Evolutionary conservation across 2,113 vertebrate genomes (phyloP), one percentile per base, ranked within the genome.

Genomic region (Agelaius tricolor): DNA sequence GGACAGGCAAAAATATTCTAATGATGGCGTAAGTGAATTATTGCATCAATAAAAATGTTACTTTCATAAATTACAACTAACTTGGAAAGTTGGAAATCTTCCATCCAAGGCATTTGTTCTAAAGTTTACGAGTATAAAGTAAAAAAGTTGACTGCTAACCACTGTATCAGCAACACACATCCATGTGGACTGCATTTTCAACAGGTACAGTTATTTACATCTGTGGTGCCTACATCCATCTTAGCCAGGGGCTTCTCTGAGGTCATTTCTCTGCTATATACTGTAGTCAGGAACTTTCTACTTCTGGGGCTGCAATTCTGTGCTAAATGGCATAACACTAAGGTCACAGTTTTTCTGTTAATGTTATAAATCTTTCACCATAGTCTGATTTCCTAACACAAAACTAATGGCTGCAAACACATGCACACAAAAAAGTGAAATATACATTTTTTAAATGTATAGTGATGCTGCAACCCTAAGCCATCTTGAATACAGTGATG

Each of bases 161-260:
- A 17, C 47, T 61, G 57, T 47, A 61, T 63, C 43, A 41, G 21
- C 10, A 71, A n/a, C 9, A 41, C 3, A 2, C 11, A 18, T 69
- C 59, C 57, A 15, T 10, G 8, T 2, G 3, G 46, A 68, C 47
- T 0, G 4, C 44, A 18, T 75, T 78, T 75, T 63, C 61, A 91
- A n/a, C 93, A 91, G 89, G 84, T 94, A 66, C 37, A n/a, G 44
- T 84, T 82, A 75, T 87, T 91, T 81, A 85, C 75, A 46, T 69
- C 47, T 57, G n/a, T 47, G 65, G 35, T 51, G 5, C 30, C 33
- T 39, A 28, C 31, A 15, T 57, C 66, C 28, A 37, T 47, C 44
- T 41, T 31, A 63, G 23, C 39, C 47, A 30, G 39, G 14, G n/a
- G 20, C 28, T 41, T 80, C 87, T 84, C 46, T 0, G 0, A 85